These are phyloP conservation scores for Ramazzottius varieornatus DNA, from an alignment of 2,888 invertebrate species.

Conservation along the genomic window DNA sequence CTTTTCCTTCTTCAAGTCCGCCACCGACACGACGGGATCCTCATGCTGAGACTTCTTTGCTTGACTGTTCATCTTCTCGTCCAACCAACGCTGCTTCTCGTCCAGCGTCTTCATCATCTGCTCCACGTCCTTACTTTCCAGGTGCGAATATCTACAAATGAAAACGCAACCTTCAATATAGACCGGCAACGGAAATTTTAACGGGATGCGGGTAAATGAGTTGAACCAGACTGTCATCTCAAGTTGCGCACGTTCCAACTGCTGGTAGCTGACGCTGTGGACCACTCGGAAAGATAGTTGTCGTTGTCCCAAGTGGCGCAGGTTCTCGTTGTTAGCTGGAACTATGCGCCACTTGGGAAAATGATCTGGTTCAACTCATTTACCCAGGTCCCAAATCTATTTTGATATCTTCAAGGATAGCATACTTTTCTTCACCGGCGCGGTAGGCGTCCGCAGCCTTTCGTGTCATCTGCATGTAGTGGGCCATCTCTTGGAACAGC, in stretches of 20 bases:
- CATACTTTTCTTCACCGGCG: slow-evolving; percentile 37
- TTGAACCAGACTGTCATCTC: no score
- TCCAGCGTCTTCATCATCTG: slow-evolving; percentile 42
- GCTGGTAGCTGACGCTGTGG: no score
- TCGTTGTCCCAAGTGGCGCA: no score
- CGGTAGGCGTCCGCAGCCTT: slow-evolving; percentile 46
- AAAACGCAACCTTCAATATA: neutral
- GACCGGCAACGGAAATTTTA: neutral
- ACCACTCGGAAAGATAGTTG: no score
- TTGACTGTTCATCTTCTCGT: slow-evolving; percentile 40
- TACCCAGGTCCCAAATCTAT: no score
- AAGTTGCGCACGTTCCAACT: no score
- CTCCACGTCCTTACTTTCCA: slow-evolving; percentile 39
- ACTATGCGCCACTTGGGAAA: no score
- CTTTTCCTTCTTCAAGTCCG: slow-evolving; percentile 50
- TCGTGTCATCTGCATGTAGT: slow-evolving; percentile 46
- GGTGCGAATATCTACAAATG: slow-evolving; percentile 31
- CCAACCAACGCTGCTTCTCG: slow-evolving; percentile 53
- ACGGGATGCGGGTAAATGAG: no score
- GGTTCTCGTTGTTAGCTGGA: no score
- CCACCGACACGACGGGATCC: slow-evolving; percentile 42
- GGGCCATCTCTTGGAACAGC: slow-evolving; percentile 52
- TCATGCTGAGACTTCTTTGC: slow-evolving; percentile 37
- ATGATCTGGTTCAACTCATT: no score
- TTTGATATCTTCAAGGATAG: neutral